phyloP scores from a whole-genome alignment of 2,113 vertebrate genomes.

The Paralichthys olivaceus region DNA sequence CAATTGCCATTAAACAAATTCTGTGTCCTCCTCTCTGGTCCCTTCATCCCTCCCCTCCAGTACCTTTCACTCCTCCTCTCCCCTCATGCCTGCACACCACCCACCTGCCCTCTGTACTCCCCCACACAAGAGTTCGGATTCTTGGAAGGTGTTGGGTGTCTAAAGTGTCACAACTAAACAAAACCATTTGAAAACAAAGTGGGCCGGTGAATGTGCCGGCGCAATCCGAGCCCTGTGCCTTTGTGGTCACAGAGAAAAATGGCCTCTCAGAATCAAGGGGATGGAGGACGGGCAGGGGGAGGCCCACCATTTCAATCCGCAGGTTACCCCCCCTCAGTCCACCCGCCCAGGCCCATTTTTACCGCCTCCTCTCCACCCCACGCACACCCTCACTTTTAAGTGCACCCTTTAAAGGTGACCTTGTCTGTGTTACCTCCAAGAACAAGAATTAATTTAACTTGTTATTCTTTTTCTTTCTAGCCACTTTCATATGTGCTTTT shows the following conservation, averaged over 20 bases:
- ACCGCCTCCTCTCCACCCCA: conserved; percentile 52
- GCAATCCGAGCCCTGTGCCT: conserved; percentile 79
- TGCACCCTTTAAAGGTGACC: conserved; percentile 84
- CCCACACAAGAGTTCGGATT: conserved; percentile 80
- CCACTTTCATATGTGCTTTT: neutral
- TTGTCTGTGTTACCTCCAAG: conserved; percentile 67
- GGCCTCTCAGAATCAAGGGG: conserved; percentile 80
- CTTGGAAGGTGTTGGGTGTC: conserved; percentile 87
- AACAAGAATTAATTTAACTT: conserved; percentile 46
- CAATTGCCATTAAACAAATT: conserved; percentile 18
- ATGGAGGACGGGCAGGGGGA: conserved; percentile 60
- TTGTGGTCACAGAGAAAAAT: conserved; percentile 82
- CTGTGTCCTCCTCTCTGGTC: conserved; percentile 36
- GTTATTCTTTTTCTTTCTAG: conserved; percentile 14
- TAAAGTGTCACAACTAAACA: conserved; percentile 88
- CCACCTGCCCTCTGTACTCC: conserved; percentile 72
- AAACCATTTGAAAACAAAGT: conserved; percentile 90
- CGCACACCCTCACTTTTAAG: conserved; percentile 79
- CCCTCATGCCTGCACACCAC: conserved; percentile 57
- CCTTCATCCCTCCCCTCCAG: neutral
- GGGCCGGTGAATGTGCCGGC: conserved; percentile 82
- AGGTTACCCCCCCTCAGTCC: conserved; percentile 52
- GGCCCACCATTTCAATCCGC: conserved; percentile 80
- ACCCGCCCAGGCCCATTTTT: conserved; percentile 51
- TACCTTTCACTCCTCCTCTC: conserved; percentile 27